These are phyloP conservation scores for Pongo pygmaeus DNA, from an alignment of 2,113 vertebrate genomes.

Conservation along the genomic window DNA sequence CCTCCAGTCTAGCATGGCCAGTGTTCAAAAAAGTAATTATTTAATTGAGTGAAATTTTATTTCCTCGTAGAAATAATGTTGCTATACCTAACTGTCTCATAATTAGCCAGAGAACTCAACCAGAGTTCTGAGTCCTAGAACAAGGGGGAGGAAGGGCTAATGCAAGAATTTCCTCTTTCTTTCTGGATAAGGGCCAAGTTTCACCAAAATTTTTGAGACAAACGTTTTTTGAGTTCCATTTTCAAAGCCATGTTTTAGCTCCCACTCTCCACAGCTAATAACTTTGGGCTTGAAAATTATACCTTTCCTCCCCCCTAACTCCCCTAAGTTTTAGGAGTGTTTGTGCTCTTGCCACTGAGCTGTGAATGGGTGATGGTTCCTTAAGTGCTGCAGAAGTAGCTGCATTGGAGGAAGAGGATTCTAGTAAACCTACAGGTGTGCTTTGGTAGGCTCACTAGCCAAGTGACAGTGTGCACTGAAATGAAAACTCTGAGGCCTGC, in stretches of 20 bases:
- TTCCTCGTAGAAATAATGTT: slow-evolving; percentile 18
- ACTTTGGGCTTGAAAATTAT: no score
- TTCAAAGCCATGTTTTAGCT: neutral
- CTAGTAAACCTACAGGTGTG: neutral
- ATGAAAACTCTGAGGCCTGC: neutral
- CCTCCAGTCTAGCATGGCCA: neutral
- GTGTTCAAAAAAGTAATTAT: neutral
- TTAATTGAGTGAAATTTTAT: neutral
- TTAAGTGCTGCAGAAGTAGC: no score
- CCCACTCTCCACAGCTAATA: neutral
- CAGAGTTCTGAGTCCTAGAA: neutral
- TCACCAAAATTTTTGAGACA: neutral
- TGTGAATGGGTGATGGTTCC: neutral
- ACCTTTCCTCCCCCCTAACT: neutral
- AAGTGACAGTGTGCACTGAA: neutral
- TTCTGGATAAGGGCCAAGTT: neutral
- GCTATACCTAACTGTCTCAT: neutral
- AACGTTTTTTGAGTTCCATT: neutral
- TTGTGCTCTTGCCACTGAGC: neutral
- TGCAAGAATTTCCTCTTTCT: neutral
- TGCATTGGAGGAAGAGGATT: neutral
- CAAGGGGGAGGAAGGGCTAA: neutral
- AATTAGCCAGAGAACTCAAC: neutral
- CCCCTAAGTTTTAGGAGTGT: neutral
- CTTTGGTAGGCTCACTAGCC: neutral